Conservation (phyloP, 2,888 invertebrate genomes). For the Muschampia staudingeri region DNA sequence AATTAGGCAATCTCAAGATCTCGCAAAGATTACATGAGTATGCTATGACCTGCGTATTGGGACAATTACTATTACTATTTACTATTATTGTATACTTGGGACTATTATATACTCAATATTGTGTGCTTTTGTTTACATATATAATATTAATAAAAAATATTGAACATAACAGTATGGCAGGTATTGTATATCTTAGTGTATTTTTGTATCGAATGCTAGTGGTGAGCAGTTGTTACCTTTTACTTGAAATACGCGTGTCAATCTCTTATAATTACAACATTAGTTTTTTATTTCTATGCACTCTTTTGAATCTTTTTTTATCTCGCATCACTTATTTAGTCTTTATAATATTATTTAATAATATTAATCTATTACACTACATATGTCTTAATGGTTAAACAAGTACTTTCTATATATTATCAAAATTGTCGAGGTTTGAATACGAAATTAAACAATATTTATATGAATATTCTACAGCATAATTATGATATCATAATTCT, state of each 20-base stretch:
- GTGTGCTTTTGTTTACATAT: no score
- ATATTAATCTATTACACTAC: not conserved
- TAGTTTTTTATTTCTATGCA: not conserved
- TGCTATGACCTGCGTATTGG: no score
- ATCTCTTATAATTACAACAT: not conserved
- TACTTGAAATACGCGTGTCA: not conserved
- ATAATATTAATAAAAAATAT: no score
- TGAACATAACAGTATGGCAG: no score
- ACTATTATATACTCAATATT: no score
- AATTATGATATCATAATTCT: constrained; percentile 18
- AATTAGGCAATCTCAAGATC: not conserved
- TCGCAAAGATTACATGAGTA: not conserved
- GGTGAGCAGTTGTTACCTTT: not conserved
- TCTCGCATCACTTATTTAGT: not conserved
- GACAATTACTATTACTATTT: no score
- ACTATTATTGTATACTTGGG: no score
- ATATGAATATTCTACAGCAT: constrained; percentile 37
- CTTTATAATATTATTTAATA: not conserved
- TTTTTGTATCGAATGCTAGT: not conserved
- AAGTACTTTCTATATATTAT: not conserved
- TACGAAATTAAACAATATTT: constrained; percentile 27
- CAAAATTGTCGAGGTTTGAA: constrained; percentile 32
- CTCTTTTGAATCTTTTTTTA: not conserved
- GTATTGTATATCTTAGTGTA: no score
- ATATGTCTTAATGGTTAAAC: not conserved